These are phyloP conservation scores for Zaprionus davidi DNA, from an alignment of 1,140 invertebrate genomes.

Conservation along the genomic window DNA sequence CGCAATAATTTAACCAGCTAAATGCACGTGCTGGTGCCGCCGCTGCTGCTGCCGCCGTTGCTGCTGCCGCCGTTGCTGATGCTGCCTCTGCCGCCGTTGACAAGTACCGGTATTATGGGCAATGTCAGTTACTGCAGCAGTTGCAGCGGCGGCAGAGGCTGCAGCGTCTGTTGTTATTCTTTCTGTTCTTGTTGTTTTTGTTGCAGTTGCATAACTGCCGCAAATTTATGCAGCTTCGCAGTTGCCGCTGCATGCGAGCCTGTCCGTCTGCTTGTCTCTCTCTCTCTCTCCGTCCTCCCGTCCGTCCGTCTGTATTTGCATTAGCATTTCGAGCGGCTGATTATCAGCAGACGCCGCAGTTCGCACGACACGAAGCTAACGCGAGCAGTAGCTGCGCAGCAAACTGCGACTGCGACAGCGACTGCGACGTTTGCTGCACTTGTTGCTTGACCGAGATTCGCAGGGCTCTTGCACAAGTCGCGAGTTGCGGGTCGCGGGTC, in stretches of 20 bases:
- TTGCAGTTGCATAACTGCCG: slow-evolving; percentile 53
- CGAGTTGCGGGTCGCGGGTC: background rate
- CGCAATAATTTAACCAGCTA: slow-evolving; percentile 71
- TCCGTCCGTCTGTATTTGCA: slow-evolving; percentile 17
- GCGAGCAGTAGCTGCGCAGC: background rate
- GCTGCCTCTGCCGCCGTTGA: slow-evolving; percentile 51
- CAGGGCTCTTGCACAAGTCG: slow-evolving; percentile 37
- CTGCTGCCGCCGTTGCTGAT: slow-evolving; percentile 1
- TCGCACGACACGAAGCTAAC: slow-evolving; percentile 14
- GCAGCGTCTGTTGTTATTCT: background rate
- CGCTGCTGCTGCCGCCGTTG: slow-evolving; percentile 3
- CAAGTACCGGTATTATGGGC: slow-evolving; percentile 73
- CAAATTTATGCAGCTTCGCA: slow-evolving; percentile 52
- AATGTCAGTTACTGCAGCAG: slow-evolving; percentile 52
- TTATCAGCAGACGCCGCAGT: slow-evolving; percentile 36
- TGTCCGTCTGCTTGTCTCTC: background rate
- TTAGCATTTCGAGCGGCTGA: slow-evolving; percentile 43
- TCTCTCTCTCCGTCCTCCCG: background rate
- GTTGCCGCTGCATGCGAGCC: slow-evolving; percentile 7
- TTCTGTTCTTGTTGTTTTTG: slow-evolving; percentile 4
- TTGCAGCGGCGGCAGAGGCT: background rate
- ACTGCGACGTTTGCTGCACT: slow-evolving; percentile 35
- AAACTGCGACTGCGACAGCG: background rate
- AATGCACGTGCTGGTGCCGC: slow-evolving; percentile 68
- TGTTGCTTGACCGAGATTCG: slow-evolving; percentile 54